A percentile compares a stretch with the other conserved stretches of the same genome.
phyloP scores from a whole-genome alignment of 2,797 vertebrate genomes.

The Dendrocincla tyrannina region DNA sequence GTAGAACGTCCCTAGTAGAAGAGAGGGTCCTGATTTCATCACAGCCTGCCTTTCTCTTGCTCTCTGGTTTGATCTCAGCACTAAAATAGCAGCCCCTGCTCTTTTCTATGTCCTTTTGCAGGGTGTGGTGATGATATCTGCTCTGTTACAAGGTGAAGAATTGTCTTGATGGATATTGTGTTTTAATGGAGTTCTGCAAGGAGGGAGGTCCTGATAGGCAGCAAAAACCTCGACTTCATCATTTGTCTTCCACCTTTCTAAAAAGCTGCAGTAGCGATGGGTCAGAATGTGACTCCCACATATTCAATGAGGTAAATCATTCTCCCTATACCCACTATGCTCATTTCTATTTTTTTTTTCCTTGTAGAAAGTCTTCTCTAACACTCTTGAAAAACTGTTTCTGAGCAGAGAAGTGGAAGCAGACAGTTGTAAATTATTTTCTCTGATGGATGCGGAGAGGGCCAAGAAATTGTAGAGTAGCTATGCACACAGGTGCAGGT shows the following conservation, averaged over 20 bases:
- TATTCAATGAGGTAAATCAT: neutral
- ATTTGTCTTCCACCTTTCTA: neutral
- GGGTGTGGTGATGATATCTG: neutral
- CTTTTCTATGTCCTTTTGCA: neutral
- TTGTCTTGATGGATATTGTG: neutral
- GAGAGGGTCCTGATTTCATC: neutral
- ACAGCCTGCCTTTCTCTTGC: neutral
- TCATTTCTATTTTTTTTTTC: neutral
- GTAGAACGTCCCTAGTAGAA: neutral
- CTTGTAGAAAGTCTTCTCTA: neutral
- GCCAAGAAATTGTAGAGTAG: neutral
- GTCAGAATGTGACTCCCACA: neutral
- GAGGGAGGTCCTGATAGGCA: neutral
- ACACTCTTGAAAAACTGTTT: neutral
- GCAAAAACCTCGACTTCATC: neutral
- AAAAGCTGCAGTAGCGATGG: neutral
- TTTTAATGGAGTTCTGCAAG: neutral
- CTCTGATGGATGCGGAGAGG: neutral
- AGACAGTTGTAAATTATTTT: neutral
- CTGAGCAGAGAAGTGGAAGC: neutral
- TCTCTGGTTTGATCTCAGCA: neutral
- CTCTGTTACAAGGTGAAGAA: neutral
- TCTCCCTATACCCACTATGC: neutral
- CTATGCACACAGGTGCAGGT: neutral
- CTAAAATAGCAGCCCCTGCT: neutral